Evolutionary conservation across 2,888 invertebrate genomes (phyloP), one percentile per base, ranked within the genome.

Genomic region (Desoria tigrina): DNA sequence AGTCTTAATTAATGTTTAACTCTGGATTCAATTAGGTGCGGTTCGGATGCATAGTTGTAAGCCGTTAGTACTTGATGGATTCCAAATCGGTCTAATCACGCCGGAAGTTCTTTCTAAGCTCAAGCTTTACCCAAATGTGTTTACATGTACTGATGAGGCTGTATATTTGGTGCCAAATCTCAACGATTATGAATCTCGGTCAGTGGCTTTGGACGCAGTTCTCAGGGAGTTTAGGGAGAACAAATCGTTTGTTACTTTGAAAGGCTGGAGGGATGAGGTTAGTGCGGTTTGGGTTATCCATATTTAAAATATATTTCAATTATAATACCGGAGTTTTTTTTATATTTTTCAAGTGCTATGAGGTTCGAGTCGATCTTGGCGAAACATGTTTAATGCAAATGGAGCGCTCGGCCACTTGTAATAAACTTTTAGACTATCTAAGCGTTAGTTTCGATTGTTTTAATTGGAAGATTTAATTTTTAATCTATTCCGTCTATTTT

Each of bases 201-300:
- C 90, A 68, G 84, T 84, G 61, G 86, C 86, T 78, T 84, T 95
- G 54, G 92, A 91, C 73, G 85, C 87, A 79, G 88, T 94, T 66
- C 83, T 96, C 77, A 85, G 86, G 76, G 86, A 89, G 79, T 84
- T 94, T 78, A 84, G 88, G 68, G 85, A 85, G 70, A 87, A 90
- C 77, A 87, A 89, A 78, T 85, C 87, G 75, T 90, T 94, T 79
- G 84, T 88, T 72, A 89, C 94, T 50, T 82, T 94, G 9, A 88
- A 88, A 79, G 94, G 95, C 21, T 96, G 95, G 95, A 85, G 95
- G 79, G 90, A 95, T 84, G 95, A 96, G 86, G 90, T 90, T 80
- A 76, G 68, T 62, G 7, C 24, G 37, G 23, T 24, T 49, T 27
- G n/a, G n/a, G n/a, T 28, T 56, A 49, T 16, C 11, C 42, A 55